These are phyloP conservation scores for Andinoacara biseriatus DNA, from an alignment of 2,113 vertebrate species.

Conservation along the genomic window DNA sequence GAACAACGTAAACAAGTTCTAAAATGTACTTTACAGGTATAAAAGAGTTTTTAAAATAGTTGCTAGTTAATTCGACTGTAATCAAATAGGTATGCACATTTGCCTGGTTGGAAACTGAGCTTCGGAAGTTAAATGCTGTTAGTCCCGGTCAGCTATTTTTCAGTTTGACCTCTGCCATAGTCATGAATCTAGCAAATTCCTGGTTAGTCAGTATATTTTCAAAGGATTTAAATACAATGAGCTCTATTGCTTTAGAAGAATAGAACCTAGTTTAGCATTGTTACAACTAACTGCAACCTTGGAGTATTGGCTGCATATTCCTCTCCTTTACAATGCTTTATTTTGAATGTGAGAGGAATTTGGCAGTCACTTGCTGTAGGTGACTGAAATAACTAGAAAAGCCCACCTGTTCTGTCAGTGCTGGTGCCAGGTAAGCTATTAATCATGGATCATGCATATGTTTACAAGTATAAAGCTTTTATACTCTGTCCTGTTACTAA, in stretches of 20 bases:
- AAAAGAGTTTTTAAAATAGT: neutral
- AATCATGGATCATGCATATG: neutral
- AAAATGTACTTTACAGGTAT: neutral
- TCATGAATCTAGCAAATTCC: conserved; percentile 42
- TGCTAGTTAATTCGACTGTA: neutral
- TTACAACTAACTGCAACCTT: conserved; percentile 24
- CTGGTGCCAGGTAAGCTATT: conserved; percentile 1
- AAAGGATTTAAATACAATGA: conserved; percentile 65
- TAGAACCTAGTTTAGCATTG: conserved; percentile 47
- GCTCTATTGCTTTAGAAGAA: conserved; percentile 42
- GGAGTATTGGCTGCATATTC: conserved; percentile 60
- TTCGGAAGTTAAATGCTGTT: conserved; percentile 34
- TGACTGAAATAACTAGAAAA: conserved; percentile 46
- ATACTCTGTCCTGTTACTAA: neutral
- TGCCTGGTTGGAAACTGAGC: neutral
- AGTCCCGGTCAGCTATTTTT: conserved; percentile 29
- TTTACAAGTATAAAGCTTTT: too few relatives aligned
- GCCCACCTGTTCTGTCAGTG: conserved; percentile 11
- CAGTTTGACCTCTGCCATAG: conserved; percentile 30
- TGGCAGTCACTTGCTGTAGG: conserved; percentile 10
- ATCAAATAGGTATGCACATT: neutral
- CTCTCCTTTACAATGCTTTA: conserved; percentile 8
- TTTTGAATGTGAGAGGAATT: conserved; percentile 20
- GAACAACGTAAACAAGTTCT: neutral
- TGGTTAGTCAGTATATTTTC: conserved; percentile 60